These are phyloP conservation scores for Copsychus sechellarum DNA, from an alignment of 2,113 vertebrate species.

Conservation along the genomic window DNA sequence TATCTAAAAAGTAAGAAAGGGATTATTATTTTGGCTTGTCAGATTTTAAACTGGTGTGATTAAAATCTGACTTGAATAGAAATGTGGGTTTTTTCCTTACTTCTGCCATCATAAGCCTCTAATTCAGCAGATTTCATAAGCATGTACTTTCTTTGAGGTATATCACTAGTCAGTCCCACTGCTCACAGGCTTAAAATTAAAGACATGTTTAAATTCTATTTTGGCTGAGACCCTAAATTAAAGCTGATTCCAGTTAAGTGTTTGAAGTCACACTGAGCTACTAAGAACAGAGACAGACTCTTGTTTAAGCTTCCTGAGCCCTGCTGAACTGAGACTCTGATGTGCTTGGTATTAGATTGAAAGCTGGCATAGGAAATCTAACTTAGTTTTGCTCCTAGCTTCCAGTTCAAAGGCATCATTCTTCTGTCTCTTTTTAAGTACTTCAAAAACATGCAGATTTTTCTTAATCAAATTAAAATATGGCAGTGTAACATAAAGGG, in stretches of 20 bases:
- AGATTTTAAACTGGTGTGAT: background rate
- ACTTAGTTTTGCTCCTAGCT: conserved; percentile 15
- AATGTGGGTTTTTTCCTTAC: background rate
- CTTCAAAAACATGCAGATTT: conserved; percentile 8
- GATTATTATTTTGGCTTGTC: background rate
- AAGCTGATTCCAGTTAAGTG: conserved; percentile 10
- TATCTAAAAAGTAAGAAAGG: background rate
- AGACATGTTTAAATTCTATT: background rate
- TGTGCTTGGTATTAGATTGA: conserved; percentile 18
- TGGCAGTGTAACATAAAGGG: background rate
- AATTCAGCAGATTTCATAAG: background rate
- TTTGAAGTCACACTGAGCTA: background rate
- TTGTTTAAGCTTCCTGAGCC: conserved; percentile 9
- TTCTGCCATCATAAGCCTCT: background rate
- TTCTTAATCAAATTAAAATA: conserved; percentile 38
- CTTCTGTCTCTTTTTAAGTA: conserved; percentile 17
- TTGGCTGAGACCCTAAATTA: background rate
- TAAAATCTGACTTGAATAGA: background rate
- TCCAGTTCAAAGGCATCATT: conserved; percentile 42
- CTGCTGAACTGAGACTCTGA: background rate
- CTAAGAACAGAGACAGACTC: background rate
- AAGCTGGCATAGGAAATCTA: conserved; percentile 10
- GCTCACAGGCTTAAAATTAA: background rate
- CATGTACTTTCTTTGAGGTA: background rate
- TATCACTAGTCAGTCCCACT: background rate